Percentiles rank a stretch among this genome's conserved stretches.
phyloP scores from a whole-genome alignment of 2,797 vertebrate species.

The Pantherophis vulpinus region DNA sequence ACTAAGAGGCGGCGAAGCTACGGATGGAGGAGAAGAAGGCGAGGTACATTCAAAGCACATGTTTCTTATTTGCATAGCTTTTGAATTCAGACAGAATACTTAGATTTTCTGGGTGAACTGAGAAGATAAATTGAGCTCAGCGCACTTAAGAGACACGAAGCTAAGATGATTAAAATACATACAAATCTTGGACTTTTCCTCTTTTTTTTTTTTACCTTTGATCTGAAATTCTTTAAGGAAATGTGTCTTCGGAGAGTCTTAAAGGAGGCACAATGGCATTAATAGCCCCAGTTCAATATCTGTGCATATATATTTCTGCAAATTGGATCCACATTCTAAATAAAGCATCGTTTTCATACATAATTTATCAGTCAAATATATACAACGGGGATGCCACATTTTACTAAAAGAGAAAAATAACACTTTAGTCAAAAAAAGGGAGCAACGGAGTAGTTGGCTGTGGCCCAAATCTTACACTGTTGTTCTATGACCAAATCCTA shows the following conservation, averaged over 20 bases:
- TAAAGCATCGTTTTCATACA: slow-evolving; percentile 29
- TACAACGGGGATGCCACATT: slow-evolving; percentile 29
- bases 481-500: slow-evolving; percentile 40
- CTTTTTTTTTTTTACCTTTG: not conserved
- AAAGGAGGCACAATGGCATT: not conserved
- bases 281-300: slow-evolving; percentile 7
- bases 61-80: slow-evolving; percentile 57
- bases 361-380: slow-evolving; percentile 49
- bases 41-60: slow-evolving; percentile 56
- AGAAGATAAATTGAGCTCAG: slow-evolving; percentile 47
- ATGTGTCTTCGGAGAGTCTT: not conserved
- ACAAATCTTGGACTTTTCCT: not conserved
- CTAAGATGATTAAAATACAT: slow-evolving; percentile 13
- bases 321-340: slow-evolving; percentile 42
- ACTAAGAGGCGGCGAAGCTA: slow-evolving; percentile 30
- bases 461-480: slow-evolving; percentile 50
- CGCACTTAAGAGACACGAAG: slow-evolving; percentile 35
- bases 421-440: slow-evolving; percentile 30
- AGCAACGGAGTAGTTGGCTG: slow-evolving; percentile 36
- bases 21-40: slow-evolving; percentile 27
- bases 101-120: slow-evolving; percentile 39
- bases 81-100: slow-evolving; percentile 49
- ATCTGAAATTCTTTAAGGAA: slow-evolving; percentile 20
- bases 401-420: slow-evolving; percentile 47
- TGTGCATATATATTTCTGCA: slow-evolving; percentile 28